Evolutionary conservation across 2,113 vertebrate genomes (phyloP), one percentile per base, ranked within the genome.

Genomic region (Oenanthe oenanthe): DNA sequence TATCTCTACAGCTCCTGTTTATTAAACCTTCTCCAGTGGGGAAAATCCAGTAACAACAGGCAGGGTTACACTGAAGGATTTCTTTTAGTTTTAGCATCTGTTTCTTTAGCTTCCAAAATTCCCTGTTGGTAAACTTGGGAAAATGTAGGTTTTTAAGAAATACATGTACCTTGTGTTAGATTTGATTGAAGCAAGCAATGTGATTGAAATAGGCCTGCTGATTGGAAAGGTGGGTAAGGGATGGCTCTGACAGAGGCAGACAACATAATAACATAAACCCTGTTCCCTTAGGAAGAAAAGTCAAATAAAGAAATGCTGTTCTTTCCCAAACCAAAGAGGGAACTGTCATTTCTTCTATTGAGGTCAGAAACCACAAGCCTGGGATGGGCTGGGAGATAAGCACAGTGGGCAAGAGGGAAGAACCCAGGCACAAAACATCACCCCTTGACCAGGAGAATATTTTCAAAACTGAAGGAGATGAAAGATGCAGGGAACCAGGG

Each of bases 221-320:
- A 48, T 65, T 85, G 48, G 63, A 81, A 91, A 81, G 13, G 2
- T 63, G 34, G 31, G 28, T 26, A 61, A 80, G 34, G 17, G 13
- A 36, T 72, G n/a, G 15, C 40, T 77, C 65, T 94, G 92, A 54
- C 51, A 79, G 45, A 79, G 26, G 32, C 22, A 68, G 81, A 87
- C n/a, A 93, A 61, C 12, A 21, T 58, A 89, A 73, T 72, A 93
- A 45, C 66, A 53, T 76, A 83, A 88, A 14, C 9, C 12, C 6
- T 43, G 12, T 66, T 93, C 82, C 67, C 67, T 62, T 22, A 85
- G 75, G 75, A 90, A 76, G 74, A 67, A 68, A 40, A 65, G 34
- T 70, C 67, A 90, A 76, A 94, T 85, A 88, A 85, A 88, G 62
- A 95, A 94, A 88, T 79, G 38, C 42, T 78, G 20, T 48, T 92